These are phyloP conservation scores for Lichenostomus cassidix DNA, from an alignment of 2,113 vertebrate genomes.

Conservation along the genomic window DNA sequence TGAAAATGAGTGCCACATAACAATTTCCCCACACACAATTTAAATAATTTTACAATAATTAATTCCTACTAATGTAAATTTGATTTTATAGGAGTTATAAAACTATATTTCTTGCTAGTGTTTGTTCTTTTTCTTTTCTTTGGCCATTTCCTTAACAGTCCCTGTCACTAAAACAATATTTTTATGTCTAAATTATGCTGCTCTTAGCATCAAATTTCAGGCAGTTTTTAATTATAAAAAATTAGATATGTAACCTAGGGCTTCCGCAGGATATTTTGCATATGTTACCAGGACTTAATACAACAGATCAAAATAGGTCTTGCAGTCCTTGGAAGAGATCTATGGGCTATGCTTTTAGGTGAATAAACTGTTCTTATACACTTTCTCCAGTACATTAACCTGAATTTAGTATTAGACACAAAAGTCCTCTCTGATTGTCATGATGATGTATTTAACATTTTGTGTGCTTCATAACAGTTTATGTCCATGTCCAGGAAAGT, in stretches of 20 bases:
- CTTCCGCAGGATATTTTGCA: not conserved
- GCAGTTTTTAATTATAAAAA: not conserved
- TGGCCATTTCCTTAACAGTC: not conserved
- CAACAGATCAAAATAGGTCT: not conserved
- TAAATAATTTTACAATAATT: not conserved
- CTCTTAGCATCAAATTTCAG: not conserved
- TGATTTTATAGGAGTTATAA: not conserved
- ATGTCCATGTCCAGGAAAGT: not conserved
- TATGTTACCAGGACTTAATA: not conserved
- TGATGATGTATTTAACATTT: not conserved
- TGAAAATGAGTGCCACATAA: not conserved
- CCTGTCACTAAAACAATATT: not conserved
- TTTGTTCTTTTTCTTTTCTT: not conserved
- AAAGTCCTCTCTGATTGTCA: not conserved
- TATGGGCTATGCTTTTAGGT: not conserved
- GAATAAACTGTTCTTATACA: conserved; percentile 4
- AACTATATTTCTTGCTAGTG: not conserved
- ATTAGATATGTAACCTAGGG: not conserved
- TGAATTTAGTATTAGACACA: not conserved
- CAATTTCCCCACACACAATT: not conserved
- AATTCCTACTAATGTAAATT: not conserved
- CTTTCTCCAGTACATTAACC: not conserved
- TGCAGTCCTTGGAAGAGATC: not conserved
- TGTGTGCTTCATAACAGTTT: not conserved
- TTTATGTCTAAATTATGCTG: not conserved